Evolutionary conservation across 2,888 invertebrate species (phyloP).

Genomic region (Gisinianus flammeolus): DNA sequence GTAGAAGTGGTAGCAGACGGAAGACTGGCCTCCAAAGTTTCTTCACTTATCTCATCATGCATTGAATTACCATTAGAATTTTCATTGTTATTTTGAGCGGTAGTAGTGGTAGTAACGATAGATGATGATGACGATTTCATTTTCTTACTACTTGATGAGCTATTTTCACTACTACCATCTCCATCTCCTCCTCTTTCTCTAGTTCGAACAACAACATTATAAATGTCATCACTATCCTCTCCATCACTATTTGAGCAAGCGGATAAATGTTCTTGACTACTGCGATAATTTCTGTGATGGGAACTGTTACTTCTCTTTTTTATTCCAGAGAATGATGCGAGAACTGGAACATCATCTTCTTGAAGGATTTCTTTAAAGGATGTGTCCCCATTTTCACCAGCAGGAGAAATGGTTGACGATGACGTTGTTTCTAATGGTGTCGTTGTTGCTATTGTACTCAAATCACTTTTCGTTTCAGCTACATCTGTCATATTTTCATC

Average conservation of each 20-base stretch:
- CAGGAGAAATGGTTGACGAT: background rate
- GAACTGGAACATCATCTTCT: background rate
- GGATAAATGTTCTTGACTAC: slow-evolving; percentile 29
- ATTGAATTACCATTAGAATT: slow-evolving; percentile 9
- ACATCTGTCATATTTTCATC: no score
- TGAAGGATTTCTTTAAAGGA: background rate
- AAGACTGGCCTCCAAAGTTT: background rate
- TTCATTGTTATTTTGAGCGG: background rate
- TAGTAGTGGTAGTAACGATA: no score
- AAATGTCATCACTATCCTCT: slow-evolving; percentile 32
- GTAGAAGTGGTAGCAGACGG: background rate
- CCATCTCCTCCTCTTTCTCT: background rate
- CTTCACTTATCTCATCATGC: background rate
- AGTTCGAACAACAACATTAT: background rate
- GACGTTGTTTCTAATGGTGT: background rate
- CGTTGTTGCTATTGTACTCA: background rate
- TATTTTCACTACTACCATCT: slow-evolving; percentile 5
- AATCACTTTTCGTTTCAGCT: background rate
- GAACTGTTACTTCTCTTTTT: slow-evolving; percentile 26
- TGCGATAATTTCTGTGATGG: slow-evolving; percentile 43
- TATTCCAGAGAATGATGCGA: slow-evolving; percentile 23
- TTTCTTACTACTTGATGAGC: slow-evolving; percentile 14
- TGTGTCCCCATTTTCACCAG: background rate
- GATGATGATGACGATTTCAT: background rate
- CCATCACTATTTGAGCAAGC: slow-evolving; percentile 29